Percentiles rank a stretch among this genome's conserved stretches.
phyloP scores from a whole-genome alignment of 2,113 vertebrate species.

The Neomonachus schauinslandi region DNA sequence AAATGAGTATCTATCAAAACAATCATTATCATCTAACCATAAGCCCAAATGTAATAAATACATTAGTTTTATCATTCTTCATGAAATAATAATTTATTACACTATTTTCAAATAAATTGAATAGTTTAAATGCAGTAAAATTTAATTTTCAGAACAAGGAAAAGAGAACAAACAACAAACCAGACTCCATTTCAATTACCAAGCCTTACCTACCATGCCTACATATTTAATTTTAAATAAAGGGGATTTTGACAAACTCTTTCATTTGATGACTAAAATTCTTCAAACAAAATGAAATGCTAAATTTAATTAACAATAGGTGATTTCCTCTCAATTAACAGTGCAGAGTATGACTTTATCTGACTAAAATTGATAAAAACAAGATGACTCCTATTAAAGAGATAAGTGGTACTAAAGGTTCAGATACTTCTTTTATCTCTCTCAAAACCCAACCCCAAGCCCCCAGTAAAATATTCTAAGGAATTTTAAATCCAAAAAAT shows the following conservation, averaged over 20 bases:
- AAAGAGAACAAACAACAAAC: background rate
- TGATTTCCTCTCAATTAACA: slow-evolving; percentile 30
- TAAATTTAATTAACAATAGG: background rate
- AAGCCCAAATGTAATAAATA: background rate
- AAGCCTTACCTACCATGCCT: background rate
- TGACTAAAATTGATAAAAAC: background rate
- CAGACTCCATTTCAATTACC: background rate
- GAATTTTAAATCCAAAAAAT: background rate
- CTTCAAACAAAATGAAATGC: background rate
- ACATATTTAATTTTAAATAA: slow-evolving; percentile 16
- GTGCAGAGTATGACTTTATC: background rate
- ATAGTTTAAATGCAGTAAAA: background rate
- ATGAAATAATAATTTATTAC: background rate
- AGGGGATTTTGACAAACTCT: background rate
- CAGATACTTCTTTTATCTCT: background rate
- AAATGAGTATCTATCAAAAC: background rate
- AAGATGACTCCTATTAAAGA: slow-evolving; percentile 1
- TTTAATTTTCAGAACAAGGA: background rate
- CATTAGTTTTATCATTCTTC: background rate
- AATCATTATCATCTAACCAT: background rate
- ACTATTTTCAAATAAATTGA: background rate
- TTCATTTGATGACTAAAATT: background rate
- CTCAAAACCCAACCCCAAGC: background rate
- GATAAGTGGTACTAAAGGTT: background rate
- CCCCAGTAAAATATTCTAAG: background rate